Evolutionary conservation across 2,888 invertebrate species (phyloP), one percentile per base, ranked within the genome.

Genomic region (Brenthis hecate): DNA sequence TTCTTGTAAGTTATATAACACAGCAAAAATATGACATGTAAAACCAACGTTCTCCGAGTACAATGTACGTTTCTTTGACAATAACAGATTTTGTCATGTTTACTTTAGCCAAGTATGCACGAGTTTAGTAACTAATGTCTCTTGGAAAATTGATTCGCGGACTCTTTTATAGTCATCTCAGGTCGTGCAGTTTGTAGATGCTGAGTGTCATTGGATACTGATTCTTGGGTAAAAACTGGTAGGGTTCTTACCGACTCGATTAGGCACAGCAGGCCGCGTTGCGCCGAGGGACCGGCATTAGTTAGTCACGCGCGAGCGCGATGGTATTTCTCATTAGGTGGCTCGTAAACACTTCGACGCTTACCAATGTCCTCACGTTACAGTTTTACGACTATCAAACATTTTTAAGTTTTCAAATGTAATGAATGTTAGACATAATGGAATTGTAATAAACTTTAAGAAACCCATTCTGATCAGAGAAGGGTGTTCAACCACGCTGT

Each of bases 291-390:
- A 75, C 79, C 77, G 80, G 78, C 80, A 80, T 84, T 82, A 81
- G 81, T 82, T 83, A 86, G 86, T 85, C 85, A 86, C 85, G 85
- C 81, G 79, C 81, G 79, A 81, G 79, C 82, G 83, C 81, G 78
- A 85, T 83, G 83, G 84, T 82, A 84, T 86, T 84, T 86, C 89
- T 88, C 88, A 91, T 91, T 90, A 91, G 83, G 79, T 77, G 76
- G 79, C 78, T 86, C 89, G 84, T 91, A 88, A 91, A 91, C 84
- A 85, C 80, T 84, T 85, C 80, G 85, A 87, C 85, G 83, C 82
- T 85, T 84, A 87, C 87, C 88, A 90, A 91, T 90, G 87, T 85
- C 81, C 78, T 80, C 78, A 79, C 80, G 85, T 85, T 85, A 85
- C 81, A 82, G 81, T 80, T 89, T 89, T 87, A 91, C 83, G 85